Base-by-base conservation (phyloP, 1,140 invertebrate species). In the Sitophilus oryzae region DNA sequence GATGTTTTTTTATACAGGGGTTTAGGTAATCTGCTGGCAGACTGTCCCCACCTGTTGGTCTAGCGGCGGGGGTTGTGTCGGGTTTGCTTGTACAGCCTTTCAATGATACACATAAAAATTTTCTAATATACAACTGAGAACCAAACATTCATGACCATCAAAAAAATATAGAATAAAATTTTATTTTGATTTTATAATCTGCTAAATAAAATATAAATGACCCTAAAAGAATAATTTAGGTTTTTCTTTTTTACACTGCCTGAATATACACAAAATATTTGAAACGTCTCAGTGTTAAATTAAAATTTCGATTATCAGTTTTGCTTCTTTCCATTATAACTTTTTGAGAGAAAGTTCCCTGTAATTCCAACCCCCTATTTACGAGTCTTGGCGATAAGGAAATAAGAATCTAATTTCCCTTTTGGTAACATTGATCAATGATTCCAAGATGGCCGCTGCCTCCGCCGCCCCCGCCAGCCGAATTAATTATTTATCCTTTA, bases 401-500 rank as follows among this genome's bases (percentile, higher is more conserved):
- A 45, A 56, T 56, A 56, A 50, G 54, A 56, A 56, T 48, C 54
- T 56, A 50, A 56, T 56, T 56, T 56, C 54, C 54, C 54, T 51
- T 47, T 49, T 19, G 38, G 54, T 56, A 50, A 56, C 41, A 46
- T 38, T 56, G 54, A 56, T 56, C 54, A 56, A 56, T 56, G 54
- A 50, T 56, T 50, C 54, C 46, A 56, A 50, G 47, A 50, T 49
- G 54, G 46, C 25, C 5, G 25, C 25, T 30, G 25, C 25, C 25
- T 6, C 25, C 25, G 11, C 25, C 25, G 25, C n/a, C n/a, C n/a
- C n/a, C n/a, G n/a, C n/a, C 54, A 30, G 46, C 22, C 54, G 47
- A 49, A 56, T 56, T 56, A 56, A 56, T 56, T 56, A 56, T 56
- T 56, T 56, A 56, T 56, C 54, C 54, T 56, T 56, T 56, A 56